Evolutionary conservation across 1,140 invertebrate species (phyloP).

Genomic region (Neodiprion pinetum): DNA sequence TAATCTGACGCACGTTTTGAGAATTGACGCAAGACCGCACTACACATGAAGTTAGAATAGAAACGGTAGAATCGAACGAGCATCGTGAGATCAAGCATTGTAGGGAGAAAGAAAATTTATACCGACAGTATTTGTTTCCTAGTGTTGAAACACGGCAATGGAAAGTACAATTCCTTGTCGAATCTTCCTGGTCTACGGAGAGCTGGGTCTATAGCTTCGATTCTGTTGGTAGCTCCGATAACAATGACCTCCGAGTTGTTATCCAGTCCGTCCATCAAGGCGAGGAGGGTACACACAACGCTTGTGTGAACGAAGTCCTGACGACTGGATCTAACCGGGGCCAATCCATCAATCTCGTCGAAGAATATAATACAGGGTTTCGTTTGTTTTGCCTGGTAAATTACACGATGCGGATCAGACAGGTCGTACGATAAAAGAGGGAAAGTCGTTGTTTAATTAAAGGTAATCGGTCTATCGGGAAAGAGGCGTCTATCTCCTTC

Average conservation of each 20-base stretch:
- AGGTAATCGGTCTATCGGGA: neutral
- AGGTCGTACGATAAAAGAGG: neutral
- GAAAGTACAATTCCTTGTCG: constrained; percentile 62
- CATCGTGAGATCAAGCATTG: too few relatives aligned
- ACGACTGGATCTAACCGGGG: constrained; percentile 67
- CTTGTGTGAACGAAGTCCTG: constrained; percentile 72
- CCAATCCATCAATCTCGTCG: constrained; percentile 78
- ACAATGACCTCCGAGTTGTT: constrained; percentile 71
- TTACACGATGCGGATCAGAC: neutral
- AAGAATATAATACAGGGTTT: constrained; percentile 80
- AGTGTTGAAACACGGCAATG: constrained; percentile 53
- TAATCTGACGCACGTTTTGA: too few relatives aligned
- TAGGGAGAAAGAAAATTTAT: constrained; percentile 57
- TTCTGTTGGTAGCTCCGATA: constrained; percentile 78
- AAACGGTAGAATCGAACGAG: too few relatives aligned
- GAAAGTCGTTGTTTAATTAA: neutral
- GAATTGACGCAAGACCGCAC: too few relatives aligned
- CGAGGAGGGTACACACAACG: constrained; percentile 69
- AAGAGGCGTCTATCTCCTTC: neutral
- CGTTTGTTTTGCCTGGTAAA: constrained; percentile 68
- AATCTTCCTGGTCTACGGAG: constrained; percentile 75
- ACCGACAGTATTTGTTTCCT: constrained; percentile 66
- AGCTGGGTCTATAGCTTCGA: constrained; percentile 78
- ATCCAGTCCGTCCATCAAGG: constrained; percentile 77
- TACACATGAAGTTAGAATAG: too few relatives aligned